A percentile compares a stretch with the other conserved stretches of the same genome.
Evolutionary conservation across 1,140 invertebrate species (phyloP).

Genomic region (Papilio machaon): DNA sequence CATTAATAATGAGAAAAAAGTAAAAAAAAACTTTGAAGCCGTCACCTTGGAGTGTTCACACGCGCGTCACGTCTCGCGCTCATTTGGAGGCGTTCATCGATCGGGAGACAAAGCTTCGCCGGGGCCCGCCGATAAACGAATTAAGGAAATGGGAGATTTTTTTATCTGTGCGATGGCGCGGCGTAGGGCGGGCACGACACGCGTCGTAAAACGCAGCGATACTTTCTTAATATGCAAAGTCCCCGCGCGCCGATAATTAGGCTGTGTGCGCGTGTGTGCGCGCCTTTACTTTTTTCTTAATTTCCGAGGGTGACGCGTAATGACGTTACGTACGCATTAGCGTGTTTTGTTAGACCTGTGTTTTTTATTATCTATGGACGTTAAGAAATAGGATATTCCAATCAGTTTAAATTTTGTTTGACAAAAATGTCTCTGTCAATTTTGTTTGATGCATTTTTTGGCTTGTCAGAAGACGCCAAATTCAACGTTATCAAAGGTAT

Average conservation of each 20-base stretch:
- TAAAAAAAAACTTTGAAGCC: constrained; percentile 51
- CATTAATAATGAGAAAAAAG: constrained; percentile 37
- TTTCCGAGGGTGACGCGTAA: constrained; percentile 40
- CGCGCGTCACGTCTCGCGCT: constrained; percentile 76
- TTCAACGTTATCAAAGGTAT: background rate
- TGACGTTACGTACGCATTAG: constrained; percentile 26
- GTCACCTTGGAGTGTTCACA: constrained; percentile 73
- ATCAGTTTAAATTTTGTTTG: no score
- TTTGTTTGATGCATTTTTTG: background rate
- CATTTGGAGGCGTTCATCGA: constrained; percentile 79
- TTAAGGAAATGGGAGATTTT: constrained; percentile 81
- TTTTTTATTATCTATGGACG: background rate
- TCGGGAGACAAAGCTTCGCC: constrained; percentile 79
- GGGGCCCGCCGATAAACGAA: constrained; percentile 78
- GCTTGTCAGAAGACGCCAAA: background rate
- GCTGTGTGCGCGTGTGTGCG: constrained; percentile 55
- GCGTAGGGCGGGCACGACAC: constrained; percentile 64
- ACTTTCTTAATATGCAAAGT: constrained; percentile 79
- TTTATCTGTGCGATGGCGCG: constrained; percentile 72
- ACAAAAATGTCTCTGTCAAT: no score
- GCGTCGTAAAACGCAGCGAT: constrained; percentile 79
- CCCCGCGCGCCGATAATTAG: constrained; percentile 77
- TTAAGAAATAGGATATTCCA: background rate
- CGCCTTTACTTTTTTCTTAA: constrained; percentile 27
- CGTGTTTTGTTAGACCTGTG: background rate